These are phyloP conservation scores for Diachrysia chrysitis DNA, from an alignment of 2,888 invertebrate genomes.

Conservation along the genomic window DNA sequence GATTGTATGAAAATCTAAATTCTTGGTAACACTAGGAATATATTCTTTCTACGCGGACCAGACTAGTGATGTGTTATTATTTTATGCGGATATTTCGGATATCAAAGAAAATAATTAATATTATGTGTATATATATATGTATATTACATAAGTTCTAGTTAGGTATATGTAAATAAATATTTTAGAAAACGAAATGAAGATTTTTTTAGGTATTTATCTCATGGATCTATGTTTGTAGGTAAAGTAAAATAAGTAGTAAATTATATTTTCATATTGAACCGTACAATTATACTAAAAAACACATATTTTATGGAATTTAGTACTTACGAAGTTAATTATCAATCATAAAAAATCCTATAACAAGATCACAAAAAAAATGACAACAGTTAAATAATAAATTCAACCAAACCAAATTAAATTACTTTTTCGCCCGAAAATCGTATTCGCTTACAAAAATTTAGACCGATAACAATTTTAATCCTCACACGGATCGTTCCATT, in stretches of 20 bases:
- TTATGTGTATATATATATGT: too few relatives aligned
- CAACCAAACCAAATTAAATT: background rate
- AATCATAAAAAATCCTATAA: background rate
- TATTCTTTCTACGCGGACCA: slow-evolving; percentile 8
- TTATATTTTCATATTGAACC: too few relatives aligned
- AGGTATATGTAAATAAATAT: too few relatives aligned
- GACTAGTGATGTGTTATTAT: slow-evolving; percentile 17
- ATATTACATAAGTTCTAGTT: too few relatives aligned
- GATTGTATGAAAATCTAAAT: slow-evolving; percentile 12
- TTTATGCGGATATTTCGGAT: slow-evolving; percentile 17
- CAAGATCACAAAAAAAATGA: background rate
- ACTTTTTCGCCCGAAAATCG: background rate
- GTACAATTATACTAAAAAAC: too few relatives aligned
- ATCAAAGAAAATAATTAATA: background rate
- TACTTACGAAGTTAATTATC: too few relatives aligned
- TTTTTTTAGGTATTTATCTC: too few relatives aligned
- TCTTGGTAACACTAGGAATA: slow-evolving; percentile 16
- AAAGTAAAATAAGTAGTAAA: too few relatives aligned
- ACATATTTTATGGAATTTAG: too few relatives aligned
- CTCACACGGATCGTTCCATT: slow-evolving; percentile 9
- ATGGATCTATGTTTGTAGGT: too few relatives aligned
- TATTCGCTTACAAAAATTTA: background rate
- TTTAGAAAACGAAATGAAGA: too few relatives aligned
- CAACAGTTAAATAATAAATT: background rate
- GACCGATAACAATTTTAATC: background rate